Base-by-base conservation (phyloP, 2,888 invertebrate genomes). In the Pteria penguin region DNA sequence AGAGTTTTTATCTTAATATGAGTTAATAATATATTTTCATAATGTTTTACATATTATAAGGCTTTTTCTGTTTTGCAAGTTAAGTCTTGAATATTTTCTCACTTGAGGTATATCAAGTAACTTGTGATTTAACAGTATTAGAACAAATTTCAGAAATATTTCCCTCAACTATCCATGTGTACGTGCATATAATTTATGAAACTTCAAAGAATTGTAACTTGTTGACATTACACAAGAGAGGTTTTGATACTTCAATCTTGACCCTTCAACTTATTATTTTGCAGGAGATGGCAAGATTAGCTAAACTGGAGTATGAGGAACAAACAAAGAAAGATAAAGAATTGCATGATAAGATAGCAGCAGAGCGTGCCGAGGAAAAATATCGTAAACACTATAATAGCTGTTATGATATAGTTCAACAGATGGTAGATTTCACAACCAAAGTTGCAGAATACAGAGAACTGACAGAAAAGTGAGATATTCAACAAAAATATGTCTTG, bases 391-490 rank as follows among this genome's bases (percentile, higher is more conserved):
- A 92, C 78, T 91, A 91, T 68, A 86, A 90, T 33, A 82, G 87
- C 73, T 90, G 90, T 81, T 76, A 76, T 54, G 89, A 87, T 4
- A 82, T 90, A 3, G 81, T 91, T 18, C 76, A 82, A 11, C 86
- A 89, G 67, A 87, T 92, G 18, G 86, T 90, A 3, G 92, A 92
- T 81, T 90, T 92, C 78, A 75, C 89, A 2, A 87, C 87, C 73
- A 91, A 90, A 82, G 86, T 91, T 1, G 90, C 86, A 1, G 91
- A 91, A 75, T 92, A 92, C 80, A 84, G 91, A 58, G 90, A 91
- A 75, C 87, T 92, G 18, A 92, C 92, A 29, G 88, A 91, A 80
- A 88, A 89, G 91, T 91, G 76, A 80, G 88, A n/a, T n/a, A n/a
- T n/a, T n/a, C n/a, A n/a, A n/a, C n/a, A n/a, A n/a, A n/a, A n/a